Percentiles rank a stretch among this genome's conserved stretches.
Evolutionary conservation across 2,888 invertebrate genomes (phyloP).

Genomic region (Trachelus stipa): DNA sequence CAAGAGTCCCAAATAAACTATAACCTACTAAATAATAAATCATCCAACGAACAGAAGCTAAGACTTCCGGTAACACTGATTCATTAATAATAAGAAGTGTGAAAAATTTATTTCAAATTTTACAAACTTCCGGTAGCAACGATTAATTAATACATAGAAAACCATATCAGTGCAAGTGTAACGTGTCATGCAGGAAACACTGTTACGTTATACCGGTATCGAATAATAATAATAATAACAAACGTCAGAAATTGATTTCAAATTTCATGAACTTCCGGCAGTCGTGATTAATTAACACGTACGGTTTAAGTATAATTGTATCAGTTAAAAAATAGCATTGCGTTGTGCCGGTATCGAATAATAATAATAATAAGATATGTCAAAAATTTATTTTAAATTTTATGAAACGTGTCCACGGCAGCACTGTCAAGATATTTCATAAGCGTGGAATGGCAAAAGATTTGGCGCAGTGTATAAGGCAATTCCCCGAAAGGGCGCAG

Average conservation of each 20-base stretch:
- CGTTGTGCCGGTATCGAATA: no score
- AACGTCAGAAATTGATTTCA: not conserved
- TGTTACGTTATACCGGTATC: not conserved
- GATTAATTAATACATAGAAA: not conserved
- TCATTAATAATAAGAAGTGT: not conserved
- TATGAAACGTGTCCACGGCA: not conserved
- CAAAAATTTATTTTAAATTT: no score
- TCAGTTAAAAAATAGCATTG: no score
- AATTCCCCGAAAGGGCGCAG: constrained; percentile 5
- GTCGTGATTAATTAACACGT: no score
- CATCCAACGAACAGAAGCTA: not conserved
- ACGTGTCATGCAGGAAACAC: not conserved
- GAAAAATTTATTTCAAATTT: no score
- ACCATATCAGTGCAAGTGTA: not conserved
- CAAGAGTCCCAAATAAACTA: not conserved
- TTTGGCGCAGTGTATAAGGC: not conserved
- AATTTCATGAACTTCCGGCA: not conserved
- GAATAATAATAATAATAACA: not conserved
- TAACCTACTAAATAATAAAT: not conserved
- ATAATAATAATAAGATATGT: no score
- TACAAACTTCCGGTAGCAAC: not conserved
- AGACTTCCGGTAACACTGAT: not conserved
- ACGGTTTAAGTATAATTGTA: no score
- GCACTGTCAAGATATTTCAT: not conserved
- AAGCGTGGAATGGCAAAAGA: not conserved